These are phyloP conservation scores for Clarias magur DNA, from an alignment of 2,113 vertebrate species.

Conservation along the genomic window DNA sequence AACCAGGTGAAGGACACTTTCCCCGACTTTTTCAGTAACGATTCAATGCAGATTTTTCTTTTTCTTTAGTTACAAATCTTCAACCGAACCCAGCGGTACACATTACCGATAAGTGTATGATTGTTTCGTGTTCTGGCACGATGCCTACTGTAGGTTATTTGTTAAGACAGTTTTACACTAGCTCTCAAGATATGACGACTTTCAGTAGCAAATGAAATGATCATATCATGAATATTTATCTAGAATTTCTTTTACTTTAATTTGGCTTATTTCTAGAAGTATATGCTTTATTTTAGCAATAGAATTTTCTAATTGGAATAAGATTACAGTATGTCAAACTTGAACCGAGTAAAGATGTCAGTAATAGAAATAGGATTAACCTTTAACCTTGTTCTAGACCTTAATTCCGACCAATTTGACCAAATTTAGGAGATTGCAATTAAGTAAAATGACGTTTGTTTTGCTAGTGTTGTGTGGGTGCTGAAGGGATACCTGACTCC, in stretches of 20 bases:
- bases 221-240: neutral
- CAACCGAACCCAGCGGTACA: neutral
- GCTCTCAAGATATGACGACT: neutral
- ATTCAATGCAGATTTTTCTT: neutral
- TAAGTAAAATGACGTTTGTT: neutral
- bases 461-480: neutral
- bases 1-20: neutral
- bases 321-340: neutral
- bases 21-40: neutral
- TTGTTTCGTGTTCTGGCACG: neutral
- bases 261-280: neutral
- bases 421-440: neutral
- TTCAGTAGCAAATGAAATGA: neutral
- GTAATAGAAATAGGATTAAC: neutral
- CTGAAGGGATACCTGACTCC: slow-evolving; percentile 80
- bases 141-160: neutral
- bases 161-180: neutral
- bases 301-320: neutral
- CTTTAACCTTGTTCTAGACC: no score
- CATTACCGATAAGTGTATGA: neutral
- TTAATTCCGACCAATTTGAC: no score
- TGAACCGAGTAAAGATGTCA: neutral
- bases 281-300: neutral
- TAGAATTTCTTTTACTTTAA: neutral
- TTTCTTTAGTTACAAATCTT: neutral